Evolutionary conservation across 2,113 vertebrate species (phyloP).

Genomic region (Chamaea fasciata): DNA sequence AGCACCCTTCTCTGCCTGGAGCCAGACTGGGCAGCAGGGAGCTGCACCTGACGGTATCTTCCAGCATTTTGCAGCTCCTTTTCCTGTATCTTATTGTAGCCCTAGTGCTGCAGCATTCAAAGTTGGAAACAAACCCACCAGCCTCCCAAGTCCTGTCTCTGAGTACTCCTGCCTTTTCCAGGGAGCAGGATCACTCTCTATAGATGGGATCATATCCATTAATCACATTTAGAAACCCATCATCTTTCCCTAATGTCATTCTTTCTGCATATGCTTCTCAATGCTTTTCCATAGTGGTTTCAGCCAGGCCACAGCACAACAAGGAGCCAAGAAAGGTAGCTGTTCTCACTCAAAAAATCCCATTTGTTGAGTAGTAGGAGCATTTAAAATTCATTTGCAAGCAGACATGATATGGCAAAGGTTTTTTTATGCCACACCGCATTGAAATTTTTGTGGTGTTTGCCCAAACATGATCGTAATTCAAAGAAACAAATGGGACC

Average conservation of each 20-base stretch:
- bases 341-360: neutral
- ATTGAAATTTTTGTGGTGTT: neutral
- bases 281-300: neutral
- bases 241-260: neutral
- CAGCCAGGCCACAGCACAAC: neutral
- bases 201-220: neutral
- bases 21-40: neutral
- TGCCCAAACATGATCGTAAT: fast-evolving
- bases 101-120: neutral
- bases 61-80: neutral
- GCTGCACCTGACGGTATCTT: fast-evolving
- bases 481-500: slow-evolving; percentile 1
- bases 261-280: neutral
- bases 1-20: fast-evolving
- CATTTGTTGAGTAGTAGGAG: neutral
- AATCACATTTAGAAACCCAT: neutral
- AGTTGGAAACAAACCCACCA: neutral
- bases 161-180: neutral
- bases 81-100: neutral
- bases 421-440: neutral
- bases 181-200: neutral
- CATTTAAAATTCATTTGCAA: neutral
- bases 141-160: neutral
- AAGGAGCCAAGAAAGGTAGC: neutral
- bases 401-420: neutral